Evolutionary conservation across 2,888 invertebrate species (phyloP).

Genomic region (Philonicus albiceps): DNA sequence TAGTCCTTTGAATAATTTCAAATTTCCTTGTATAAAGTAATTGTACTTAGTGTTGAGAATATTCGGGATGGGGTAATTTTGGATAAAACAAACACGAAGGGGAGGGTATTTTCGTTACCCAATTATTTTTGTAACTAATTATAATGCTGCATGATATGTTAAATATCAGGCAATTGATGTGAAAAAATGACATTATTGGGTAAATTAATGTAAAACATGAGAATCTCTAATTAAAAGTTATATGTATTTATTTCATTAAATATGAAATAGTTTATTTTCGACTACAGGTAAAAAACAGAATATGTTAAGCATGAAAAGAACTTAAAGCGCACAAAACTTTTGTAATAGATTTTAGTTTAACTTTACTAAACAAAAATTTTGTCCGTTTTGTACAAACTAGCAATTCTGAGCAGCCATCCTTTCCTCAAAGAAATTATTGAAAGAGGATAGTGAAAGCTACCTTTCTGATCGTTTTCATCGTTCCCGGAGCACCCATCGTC

Average conservation of each 20-base stretch:
- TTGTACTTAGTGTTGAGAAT: too few relatives aligned
- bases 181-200: background rate
- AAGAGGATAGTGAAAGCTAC: background rate
- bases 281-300: background rate
- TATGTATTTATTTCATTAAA: too few relatives aligned
- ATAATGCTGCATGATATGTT: background rate
- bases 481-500: background rate
- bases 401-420: background rate
- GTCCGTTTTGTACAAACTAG: background rate
- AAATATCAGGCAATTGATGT: background rate
- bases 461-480: background rate
- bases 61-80: too few relatives aligned
- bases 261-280: background rate
- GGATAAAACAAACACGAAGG: too few relatives aligned
- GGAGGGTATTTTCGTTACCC: too few relatives aligned
- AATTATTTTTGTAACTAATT: background rate
- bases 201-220: too few relatives aligned
- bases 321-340: background rate
- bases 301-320: too few relatives aligned
- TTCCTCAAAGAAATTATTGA: background rate
- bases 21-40: too few relatives aligned
- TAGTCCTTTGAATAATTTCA: too few relatives aligned
- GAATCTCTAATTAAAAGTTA: too few relatives aligned
- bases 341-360: background rate
- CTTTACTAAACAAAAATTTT: background rate